A percentile compares a stretch with the other conserved stretches of the same genome.
Evolutionary conservation across 2,888 invertebrate species (phyloP).

Genomic region (Calliopum simillimum): DNA sequence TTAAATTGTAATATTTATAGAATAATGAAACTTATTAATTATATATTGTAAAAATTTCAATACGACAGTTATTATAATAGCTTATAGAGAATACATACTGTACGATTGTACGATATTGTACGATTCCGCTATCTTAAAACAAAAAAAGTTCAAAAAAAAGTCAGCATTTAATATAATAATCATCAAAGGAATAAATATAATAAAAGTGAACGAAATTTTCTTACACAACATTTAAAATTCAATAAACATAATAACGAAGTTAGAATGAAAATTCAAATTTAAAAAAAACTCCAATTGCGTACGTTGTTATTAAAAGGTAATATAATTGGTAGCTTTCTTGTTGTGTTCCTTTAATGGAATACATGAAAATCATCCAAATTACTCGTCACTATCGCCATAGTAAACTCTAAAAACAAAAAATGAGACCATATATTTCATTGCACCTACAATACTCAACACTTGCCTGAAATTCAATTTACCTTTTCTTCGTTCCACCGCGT

Average conservation of each 20-base stretch:
- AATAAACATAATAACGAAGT: slow-evolving; percentile 15
- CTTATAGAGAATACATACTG: neutral
- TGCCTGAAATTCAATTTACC: slow-evolving; percentile 52
- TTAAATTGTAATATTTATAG: slow-evolving; percentile 4
- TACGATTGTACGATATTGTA: neutral
- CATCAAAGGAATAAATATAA: neutral
- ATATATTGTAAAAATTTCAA: slow-evolving; percentile 1
- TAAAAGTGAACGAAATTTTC: slow-evolving; percentile 13
- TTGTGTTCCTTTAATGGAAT: slow-evolving; percentile 37
- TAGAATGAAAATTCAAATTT: neutral
- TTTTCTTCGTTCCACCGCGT: slow-evolving; percentile 56
- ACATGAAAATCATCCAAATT: slow-evolving; percentile 40
- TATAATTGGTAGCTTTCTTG: slow-evolving; percentile 30
- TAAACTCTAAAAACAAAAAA: slow-evolving; percentile 52
- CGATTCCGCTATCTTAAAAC: neutral
- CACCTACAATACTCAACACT: slow-evolving; percentile 7
- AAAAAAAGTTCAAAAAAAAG: neutral
- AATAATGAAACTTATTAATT: slow-evolving; percentile 15
- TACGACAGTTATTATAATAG: neutral
- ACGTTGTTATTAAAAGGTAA: slow-evolving; percentile 14
- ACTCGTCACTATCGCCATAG: slow-evolving; percentile 56
- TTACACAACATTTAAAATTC: slow-evolving; percentile 13
- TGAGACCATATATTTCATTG: slow-evolving; percentile 6
- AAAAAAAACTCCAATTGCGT: slow-evolving; percentile 24
- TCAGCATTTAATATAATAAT: slow-evolving; percentile 6